These are phyloP conservation scores for Eupithecia subumbrata DNA, from an alignment of 2,888 invertebrate species.

Conservation along the genomic window DNA sequence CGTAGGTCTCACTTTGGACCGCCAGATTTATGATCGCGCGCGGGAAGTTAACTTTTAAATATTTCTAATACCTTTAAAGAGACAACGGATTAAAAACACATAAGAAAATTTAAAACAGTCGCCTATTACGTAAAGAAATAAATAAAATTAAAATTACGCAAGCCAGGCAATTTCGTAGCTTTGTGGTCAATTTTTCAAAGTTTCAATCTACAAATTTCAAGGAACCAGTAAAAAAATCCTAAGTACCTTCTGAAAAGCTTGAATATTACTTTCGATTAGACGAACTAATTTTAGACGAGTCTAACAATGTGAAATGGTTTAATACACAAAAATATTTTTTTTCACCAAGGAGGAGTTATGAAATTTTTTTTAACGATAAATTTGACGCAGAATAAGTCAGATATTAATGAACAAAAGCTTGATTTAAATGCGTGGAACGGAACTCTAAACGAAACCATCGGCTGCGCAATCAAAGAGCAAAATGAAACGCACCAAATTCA, in stretches of 20 bases:
- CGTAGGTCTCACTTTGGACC: no score
- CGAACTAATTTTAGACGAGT: background rate
- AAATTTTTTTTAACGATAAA: no score
- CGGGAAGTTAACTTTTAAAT: no score
- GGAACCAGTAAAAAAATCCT: background rate
- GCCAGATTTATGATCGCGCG: no score
- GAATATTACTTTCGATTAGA: background rate
- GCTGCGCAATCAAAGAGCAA: background rate
- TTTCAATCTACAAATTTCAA: no score
- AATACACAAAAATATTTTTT: no score
- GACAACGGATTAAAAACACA: no score
- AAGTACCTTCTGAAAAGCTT: background rate
- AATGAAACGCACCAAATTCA: background rate
- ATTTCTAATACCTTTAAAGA: background rate
- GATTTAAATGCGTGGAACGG: no score
- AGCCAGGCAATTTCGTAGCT: background rate
- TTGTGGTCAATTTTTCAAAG: background rate
- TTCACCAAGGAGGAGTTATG: no score
- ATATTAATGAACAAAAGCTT: background rate
- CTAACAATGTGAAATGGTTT: no score
- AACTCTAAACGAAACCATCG: no score
- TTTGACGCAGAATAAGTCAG: background rate
- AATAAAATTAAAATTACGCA: background rate
- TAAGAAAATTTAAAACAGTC: background rate
- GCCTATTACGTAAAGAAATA: background rate